A percentile compares a stretch with the other conserved stretches of the same genome.
Conservation (phyloP, 37 sponge, comb jelly and placozoan genomes). For the Eunapius fragilis region DNA sequence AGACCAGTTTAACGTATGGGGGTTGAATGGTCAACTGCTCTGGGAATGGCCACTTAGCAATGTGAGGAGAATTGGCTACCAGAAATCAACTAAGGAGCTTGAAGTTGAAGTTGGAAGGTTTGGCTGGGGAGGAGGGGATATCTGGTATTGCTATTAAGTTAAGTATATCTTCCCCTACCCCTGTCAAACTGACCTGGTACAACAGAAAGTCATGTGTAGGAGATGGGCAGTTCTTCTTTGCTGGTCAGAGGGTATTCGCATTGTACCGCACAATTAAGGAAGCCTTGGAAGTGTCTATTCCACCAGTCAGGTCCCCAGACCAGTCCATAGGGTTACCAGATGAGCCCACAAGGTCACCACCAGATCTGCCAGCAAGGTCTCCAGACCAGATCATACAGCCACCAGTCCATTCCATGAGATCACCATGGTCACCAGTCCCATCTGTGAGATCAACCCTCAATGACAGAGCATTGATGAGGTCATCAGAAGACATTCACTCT, state of each 20-base stretch:
- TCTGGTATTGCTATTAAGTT: too few species aligned
- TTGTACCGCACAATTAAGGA: not conserved
- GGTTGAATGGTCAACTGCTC: not conserved
- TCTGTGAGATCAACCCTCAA: too few species aligned
- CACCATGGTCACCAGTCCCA: not conserved
- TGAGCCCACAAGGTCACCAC: too few species aligned
- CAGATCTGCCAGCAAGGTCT: too few species aligned
- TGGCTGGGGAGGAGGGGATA: not conserved
- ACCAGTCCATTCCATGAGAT: not conserved
- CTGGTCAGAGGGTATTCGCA: not conserved
- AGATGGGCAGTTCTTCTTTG: not conserved
- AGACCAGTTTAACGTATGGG: constrained; percentile 26
- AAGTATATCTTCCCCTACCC: not conserved
- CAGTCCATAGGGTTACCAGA: constrained; percentile 41
- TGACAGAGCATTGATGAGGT: too few species aligned
- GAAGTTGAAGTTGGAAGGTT: constrained; percentile 73
- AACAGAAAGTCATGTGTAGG: not conserved
- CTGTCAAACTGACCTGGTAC: not conserved
- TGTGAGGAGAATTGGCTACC: too few species aligned
- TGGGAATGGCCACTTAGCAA: constrained; percentile 53
- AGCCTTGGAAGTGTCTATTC: not conserved
- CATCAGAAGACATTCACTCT: too few species aligned
- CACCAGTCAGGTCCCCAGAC: not conserved
- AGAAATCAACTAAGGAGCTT: constrained; percentile 49
- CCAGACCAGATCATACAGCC: not conserved